phyloP scores from a whole-genome alignment of 2,113 vertebrate genomes.

The rat (Rattus norvegicus) region DNA sequence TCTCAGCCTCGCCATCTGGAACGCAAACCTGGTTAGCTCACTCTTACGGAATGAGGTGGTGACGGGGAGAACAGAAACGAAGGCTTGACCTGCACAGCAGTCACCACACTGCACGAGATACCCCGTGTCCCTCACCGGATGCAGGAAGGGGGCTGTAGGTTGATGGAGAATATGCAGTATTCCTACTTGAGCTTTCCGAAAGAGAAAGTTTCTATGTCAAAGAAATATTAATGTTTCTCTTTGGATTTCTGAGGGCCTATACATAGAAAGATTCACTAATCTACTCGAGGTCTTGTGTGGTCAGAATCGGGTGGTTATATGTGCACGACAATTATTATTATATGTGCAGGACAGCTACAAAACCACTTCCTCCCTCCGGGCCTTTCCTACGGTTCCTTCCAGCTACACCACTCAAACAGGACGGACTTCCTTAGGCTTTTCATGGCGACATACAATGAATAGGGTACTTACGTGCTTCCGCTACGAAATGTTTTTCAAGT shows the following conservation, averaged over 20 bases:
- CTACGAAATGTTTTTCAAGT: slow-evolving; percentile 28
- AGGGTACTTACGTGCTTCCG: not conserved
- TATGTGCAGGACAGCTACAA: too few species aligned
- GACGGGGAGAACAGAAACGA: not conserved
- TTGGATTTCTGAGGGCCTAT: not conserved
- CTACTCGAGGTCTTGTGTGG: not conserved
- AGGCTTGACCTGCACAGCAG: too few species aligned
- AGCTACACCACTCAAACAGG: not conserved
- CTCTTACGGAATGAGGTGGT: not conserved
- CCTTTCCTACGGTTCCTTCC: not conserved
- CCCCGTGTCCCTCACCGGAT: not conserved
- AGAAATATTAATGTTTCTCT: too few species aligned
- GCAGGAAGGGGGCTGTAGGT: not conserved
- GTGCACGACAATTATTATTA: not conserved
- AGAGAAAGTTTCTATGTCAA: not conserved
- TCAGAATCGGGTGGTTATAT: not conserved
- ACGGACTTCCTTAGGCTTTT: not conserved
- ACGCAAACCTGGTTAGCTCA: not conserved
- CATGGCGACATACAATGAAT: not conserved
- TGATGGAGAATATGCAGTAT: not conserved
- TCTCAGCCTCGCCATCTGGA: not conserved
- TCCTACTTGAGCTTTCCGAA: not conserved
- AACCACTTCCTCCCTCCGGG: not conserved
- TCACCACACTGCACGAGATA: not conserved
- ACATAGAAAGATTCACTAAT: slow-evolving; percentile 26